Conservation (phyloP, 2,797 vertebrate species). For the Cuniculus paca region DNA sequence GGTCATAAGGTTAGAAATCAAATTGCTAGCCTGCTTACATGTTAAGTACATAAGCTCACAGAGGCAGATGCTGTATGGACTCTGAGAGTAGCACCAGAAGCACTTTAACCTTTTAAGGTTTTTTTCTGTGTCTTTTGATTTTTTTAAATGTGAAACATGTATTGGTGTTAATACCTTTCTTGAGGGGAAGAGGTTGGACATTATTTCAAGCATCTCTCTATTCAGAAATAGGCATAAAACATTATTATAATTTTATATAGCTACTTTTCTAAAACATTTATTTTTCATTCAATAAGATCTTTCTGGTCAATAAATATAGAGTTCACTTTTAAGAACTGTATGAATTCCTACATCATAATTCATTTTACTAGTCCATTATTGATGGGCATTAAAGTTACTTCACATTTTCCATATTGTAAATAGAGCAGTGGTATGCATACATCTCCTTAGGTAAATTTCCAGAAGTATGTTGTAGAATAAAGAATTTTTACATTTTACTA, state of each 20-base stretch:
- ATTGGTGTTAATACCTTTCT: conserved; percentile 26
- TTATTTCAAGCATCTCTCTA: conserved; percentile 12
- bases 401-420: conserved; percentile 57
- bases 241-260: not conserved
- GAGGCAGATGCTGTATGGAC: not conserved
- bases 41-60: not conserved
- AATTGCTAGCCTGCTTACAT: conserved; percentile 2
- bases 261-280: conserved; percentile 28
- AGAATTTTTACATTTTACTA: conserved; percentile 1
- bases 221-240: conserved; percentile 49
- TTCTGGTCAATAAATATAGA: conserved; percentile 33
- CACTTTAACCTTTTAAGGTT: not conserved
- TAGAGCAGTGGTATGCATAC: not conserved
- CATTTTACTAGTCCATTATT: conserved; percentile 36
- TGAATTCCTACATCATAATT: conserved; percentile 58
- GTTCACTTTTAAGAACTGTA: conserved; percentile 27
- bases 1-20: not conserved
- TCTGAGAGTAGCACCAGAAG: not conserved
- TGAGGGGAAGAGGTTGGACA: not conserved
- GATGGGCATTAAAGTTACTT: conserved; percentile 23
- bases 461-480: conserved; percentile 18
- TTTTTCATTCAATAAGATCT: conserved; percentile 44
- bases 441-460: conserved; percentile 3
- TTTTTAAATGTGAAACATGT: not conserved
- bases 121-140: conserved; percentile 5